Percentiles rank a stretch among this genome's conserved stretches.
phyloP scores from a whole-genome alignment of 30 jellyfish, hydroid and myxozoan genomes.

The Aurelia aurita region DNA sequence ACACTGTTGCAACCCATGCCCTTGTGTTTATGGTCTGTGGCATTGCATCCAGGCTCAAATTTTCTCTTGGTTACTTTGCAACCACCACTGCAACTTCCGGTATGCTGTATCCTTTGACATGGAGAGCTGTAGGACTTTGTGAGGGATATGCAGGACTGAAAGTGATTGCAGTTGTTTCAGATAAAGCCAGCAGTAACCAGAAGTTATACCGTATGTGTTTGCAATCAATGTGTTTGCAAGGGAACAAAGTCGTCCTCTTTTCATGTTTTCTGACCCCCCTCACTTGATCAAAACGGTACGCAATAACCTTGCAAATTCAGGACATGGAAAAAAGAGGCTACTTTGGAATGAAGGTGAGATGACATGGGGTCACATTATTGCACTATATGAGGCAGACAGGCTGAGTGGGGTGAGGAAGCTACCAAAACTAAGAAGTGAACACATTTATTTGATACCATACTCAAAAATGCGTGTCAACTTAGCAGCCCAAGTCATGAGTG shows the following conservation, averaged over 20 bases:
- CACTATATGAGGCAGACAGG: slow-evolving; percentile 23
- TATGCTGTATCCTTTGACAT: slow-evolving; percentile 40
- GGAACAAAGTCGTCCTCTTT: slow-evolving; percentile 32
- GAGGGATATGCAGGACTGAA: slow-evolving; percentile 45
- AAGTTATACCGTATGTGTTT: slow-evolving; percentile 32
- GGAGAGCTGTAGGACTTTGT: slow-evolving; percentile 50
- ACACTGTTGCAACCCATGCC: slow-evolving; percentile 49
- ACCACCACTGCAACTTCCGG: slow-evolving; percentile 47
- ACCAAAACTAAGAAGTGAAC: slow-evolving; percentile 31
- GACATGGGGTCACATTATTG: slow-evolving; percentile 23
- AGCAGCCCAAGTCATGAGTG: slow-evolving; percentile 73
- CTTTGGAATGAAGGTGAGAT: slow-evolving; percentile 37
- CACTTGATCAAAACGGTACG: slow-evolving; percentile 30
- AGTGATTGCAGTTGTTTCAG: slow-evolving; percentile 43
- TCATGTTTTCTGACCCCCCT: slow-evolving; percentile 47
- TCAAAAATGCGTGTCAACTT: no score
- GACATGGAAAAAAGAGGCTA: slow-evolving; percentile 34
- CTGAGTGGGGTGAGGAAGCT: slow-evolving; percentile 45
- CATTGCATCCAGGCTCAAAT: slow-evolving; percentile 48
- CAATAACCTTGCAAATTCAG: slow-evolving; percentile 43
- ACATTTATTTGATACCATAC: slow-evolving; percentile 24
- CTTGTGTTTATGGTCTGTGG: slow-evolving; percentile 53
- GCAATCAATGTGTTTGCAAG: slow-evolving; percentile 26
- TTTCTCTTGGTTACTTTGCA: slow-evolving; percentile 55
- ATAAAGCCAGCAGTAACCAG: slow-evolving; percentile 42